phyloP scores from a whole-genome alignment of 2,797 vertebrate genomes.

The Bradypodion ventrale region DNA sequence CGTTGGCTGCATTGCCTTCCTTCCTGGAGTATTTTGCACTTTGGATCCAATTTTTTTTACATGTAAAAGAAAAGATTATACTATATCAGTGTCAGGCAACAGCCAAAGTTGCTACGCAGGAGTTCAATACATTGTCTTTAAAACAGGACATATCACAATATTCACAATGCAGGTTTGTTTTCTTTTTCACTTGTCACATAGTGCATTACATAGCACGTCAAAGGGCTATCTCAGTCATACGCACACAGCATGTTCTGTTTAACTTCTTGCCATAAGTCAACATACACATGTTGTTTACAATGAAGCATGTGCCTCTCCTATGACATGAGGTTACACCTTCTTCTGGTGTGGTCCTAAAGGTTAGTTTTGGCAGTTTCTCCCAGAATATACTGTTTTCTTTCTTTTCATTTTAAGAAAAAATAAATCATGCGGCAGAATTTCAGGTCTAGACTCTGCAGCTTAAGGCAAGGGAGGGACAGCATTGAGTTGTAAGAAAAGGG shows the following conservation, averaged over 20 bases:
- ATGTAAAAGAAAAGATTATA: not conserved
- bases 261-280: conserved; percentile 39
- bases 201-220: not conserved
- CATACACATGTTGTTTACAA: conserved; percentile 25
- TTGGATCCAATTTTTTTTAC: not conserved
- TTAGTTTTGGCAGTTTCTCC: conserved; percentile 43
- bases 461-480: conserved; percentile 38
- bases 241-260: conserved; percentile 23
- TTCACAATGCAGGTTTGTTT: not conserved
- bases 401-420: not conserved
- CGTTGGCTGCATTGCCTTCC: not conserved
- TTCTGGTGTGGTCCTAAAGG: conserved; percentile 52
- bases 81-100: not conserved
- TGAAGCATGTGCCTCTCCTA: conserved; percentile 2
- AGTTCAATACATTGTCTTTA: not conserved
- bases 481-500: conserved; percentile 17
- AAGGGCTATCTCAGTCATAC: conserved; percentile 21
- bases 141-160: not conserved
- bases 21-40: not conserved
- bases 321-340: conserved; percentile 26
- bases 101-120: not conserved
- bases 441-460: conserved; percentile 41
- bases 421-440: conserved; percentile 21
- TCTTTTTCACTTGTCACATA: not conserved
- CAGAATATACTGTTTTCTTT: conserved; percentile 19